Conservation (phyloP, 1,140 invertebrate species). For the Pseudomyrmex concolor region DNA sequence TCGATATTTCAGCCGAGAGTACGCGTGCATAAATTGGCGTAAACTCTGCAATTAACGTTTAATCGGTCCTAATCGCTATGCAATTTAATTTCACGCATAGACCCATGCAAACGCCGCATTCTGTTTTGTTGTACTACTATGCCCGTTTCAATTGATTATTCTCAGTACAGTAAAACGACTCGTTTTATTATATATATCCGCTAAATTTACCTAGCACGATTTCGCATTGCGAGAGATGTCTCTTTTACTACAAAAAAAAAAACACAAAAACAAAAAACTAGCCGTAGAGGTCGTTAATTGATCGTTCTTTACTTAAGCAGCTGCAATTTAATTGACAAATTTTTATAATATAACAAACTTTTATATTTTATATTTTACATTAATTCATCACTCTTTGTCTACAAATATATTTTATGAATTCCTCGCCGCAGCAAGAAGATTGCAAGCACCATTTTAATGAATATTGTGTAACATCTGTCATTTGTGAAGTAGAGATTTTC, state of each 20-base stretch:
- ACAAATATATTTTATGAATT: slow-evolving; percentile 17
- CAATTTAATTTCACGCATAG: slow-evolving; percentile 46
- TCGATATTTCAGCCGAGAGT: slow-evolving; percentile 22
- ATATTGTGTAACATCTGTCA: slow-evolving; percentile 47
- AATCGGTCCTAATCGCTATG: slow-evolving; percentile 40
- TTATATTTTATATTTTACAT: slow-evolving; percentile 32
- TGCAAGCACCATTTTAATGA: slow-evolving; percentile 24
- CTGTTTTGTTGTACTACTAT: slow-evolving; percentile 9
- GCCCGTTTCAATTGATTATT: slow-evolving; percentile 32
- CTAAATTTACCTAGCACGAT: slow-evolving; percentile 20
- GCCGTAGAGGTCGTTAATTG: background rate
- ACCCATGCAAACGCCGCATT: background rate
- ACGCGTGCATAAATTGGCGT: slow-evolving; percentile 20
- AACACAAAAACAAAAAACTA: background rate
- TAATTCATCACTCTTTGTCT: background rate
- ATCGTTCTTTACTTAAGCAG: slow-evolving; percentile 41
- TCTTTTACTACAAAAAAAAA: background rate
- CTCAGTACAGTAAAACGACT: background rate
- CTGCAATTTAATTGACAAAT: slow-evolving; percentile 43
- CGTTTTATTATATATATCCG: slow-evolving; percentile 36
- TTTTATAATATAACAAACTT: slow-evolving; percentile 32
- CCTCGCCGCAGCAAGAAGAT: slow-evolving; percentile 5
- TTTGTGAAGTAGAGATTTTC: slow-evolving; percentile 38
- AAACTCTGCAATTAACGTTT: slow-evolving; percentile 48
- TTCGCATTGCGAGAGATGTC: background rate